Evolutionary conservation across 2,888 invertebrate genomes (phyloP).

Genomic region (Ochropleura plecta): DNA sequence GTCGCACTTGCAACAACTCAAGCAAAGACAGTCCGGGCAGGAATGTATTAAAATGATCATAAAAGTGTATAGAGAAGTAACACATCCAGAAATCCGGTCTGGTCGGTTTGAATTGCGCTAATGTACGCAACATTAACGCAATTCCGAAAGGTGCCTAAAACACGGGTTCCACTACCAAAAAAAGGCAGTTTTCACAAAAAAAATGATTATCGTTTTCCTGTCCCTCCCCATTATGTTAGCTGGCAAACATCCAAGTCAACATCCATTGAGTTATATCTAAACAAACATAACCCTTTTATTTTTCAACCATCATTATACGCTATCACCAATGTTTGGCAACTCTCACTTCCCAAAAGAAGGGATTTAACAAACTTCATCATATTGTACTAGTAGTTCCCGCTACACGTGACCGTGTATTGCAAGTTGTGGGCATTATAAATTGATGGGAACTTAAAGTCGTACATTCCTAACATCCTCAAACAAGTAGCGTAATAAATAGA

Average conservation of each 20-base stretch:
- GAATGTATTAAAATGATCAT: neutral
- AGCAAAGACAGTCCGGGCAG: too few relatives aligned
- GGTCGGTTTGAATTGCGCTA: neutral
- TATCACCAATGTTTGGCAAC: conserved; percentile 1
- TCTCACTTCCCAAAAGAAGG: neutral
- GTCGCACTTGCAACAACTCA: too few relatives aligned
- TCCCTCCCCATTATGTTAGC: conserved; percentile 33
- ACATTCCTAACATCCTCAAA: neutral
- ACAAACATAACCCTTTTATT: conserved; percentile 32
- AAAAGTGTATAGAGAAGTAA: too few relatives aligned
- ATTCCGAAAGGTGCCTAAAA: neutral
- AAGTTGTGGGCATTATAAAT: neutral
- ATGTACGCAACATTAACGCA: neutral
- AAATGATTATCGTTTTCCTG: conserved; percentile 11
- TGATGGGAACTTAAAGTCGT: neutral
- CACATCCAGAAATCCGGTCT: neutral
- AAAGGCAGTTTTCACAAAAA: conserved; percentile 20
- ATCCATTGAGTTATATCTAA: conserved; percentile 37
- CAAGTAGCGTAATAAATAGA: neutral
- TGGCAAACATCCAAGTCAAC: conserved; percentile 51
- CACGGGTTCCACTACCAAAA: conserved; percentile 13
- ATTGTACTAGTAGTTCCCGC: neutral
- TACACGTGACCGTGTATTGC: neutral
- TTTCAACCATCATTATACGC: conserved; percentile 20
- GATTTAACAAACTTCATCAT: neutral